Evolutionary conservation across 2,797 vertebrate species (phyloP).

Genomic region (Pristis pectinata): DNA sequence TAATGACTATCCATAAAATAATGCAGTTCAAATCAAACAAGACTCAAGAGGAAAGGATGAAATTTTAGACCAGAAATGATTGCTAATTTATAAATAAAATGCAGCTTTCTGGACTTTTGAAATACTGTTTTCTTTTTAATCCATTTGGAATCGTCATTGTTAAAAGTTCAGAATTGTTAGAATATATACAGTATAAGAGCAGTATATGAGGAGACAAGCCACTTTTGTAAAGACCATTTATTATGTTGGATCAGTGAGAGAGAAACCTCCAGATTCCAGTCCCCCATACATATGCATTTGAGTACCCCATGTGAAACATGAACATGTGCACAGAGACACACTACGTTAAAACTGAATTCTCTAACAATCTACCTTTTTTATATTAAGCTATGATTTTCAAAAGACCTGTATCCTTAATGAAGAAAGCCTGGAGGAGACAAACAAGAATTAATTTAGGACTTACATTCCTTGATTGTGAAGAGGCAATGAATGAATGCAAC

Average conservation of each 20-base stretch:
- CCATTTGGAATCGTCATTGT: background rate
- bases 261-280: background rate
- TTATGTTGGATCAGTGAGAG: background rate
- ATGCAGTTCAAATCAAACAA: background rate
- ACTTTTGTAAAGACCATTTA: background rate
- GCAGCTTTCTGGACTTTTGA: background rate
- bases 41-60: background rate
- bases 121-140: background rate
- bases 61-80: background rate
- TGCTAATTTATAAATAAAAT: background rate
- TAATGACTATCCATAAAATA: background rate
- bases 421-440: background rate
- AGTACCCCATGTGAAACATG: background rate
- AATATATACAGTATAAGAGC: background rate
- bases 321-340: background rate
- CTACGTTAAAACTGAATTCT: too few species aligned
- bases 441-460: background rate
- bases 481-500: background rate
- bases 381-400: background rate
- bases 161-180: background rate
- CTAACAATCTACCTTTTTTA: background rate
- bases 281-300: background rate
- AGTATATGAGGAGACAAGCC: background rate
- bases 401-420: background rate
- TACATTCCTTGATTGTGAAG: background rate